Evolutionary conservation across 1,140 invertebrate genomes (phyloP).

Genomic region (Venturia canescens): DNA sequence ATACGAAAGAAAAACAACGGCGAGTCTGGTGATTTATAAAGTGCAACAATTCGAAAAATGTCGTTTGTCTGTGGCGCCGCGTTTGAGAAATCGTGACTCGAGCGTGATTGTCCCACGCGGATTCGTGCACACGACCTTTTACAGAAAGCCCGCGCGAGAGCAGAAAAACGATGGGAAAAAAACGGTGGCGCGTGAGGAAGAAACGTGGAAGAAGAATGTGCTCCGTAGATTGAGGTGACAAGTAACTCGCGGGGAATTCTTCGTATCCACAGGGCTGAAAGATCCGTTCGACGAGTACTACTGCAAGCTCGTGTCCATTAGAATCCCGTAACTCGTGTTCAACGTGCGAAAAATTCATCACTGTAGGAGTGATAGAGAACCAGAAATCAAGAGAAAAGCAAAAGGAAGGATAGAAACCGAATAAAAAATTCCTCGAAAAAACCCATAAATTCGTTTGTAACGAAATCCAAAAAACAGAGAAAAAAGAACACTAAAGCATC

Average conservation of each 20-base stretch:
- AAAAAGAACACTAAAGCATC: no score
- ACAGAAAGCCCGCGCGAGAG: not conserved
- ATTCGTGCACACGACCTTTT: not conserved
- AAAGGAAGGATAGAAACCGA: no score
- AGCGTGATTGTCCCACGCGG: conserved; percentile 14
- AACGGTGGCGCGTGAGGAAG: not conserved
- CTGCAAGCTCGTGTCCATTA: not conserved
- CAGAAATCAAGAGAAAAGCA: no score
- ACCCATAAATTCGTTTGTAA: no score
- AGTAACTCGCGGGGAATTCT: not conserved
- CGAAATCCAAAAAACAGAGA: no score
- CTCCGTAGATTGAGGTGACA: conserved; percentile 23
- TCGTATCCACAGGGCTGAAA: not conserved
- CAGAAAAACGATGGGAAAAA: not conserved
- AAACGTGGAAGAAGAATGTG: conserved; percentile 22
- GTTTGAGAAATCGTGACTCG: not conserved
- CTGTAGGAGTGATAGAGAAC: no score
- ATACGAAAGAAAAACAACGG: not conserved
- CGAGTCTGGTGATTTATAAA: not conserved
- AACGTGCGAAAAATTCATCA: conserved; percentile 21
- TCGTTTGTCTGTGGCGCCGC: not conserved
- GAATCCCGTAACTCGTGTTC: not conserved
- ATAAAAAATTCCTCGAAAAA: no score
- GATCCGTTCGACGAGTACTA: not conserved
- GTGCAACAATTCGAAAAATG: conserved; percentile 9